A percentile compares a stretch with the other conserved stretches of the same genome.
Evolutionary conservation across 2,888 invertebrate genomes (phyloP).

Genomic region (Phengaris arion): DNA sequence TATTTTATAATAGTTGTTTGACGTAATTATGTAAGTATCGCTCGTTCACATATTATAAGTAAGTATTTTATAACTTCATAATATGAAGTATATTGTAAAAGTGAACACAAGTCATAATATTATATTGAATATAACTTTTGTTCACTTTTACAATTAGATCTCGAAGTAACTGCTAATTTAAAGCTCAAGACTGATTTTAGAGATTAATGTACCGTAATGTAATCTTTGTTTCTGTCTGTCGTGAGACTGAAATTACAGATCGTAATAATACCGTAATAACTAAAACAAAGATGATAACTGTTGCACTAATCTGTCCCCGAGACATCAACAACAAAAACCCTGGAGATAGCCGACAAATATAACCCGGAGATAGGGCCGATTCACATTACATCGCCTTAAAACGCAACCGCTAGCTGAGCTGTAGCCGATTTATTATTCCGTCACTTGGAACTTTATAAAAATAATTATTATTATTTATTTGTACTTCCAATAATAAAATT

Average conservation of each 20-base stretch:
- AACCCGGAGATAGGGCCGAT: neutral
- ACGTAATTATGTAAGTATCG: no score
- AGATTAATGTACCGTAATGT: slow-evolving; percentile 12
- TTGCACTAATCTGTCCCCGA: neutral
- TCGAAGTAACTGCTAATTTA: neutral
- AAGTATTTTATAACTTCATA: no score
- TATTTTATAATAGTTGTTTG: no score
- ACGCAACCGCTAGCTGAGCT: no score
- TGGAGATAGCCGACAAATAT: neutral
- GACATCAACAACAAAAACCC: neutral
- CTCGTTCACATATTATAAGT: no score
- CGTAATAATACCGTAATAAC: neutral
- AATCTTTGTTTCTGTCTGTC: neutral
- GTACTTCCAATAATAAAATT: no score
- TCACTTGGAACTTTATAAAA: no score
- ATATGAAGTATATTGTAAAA: no score
- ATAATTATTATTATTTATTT: no score
- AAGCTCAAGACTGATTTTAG: neutral
- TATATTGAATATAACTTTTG: neutral
- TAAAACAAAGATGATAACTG: slow-evolving; percentile 8
- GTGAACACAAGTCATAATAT: no score
- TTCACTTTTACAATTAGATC: neutral
- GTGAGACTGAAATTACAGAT: neutral
- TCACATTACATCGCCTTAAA: neutral
- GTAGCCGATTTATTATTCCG: no score